Percentiles rank a stretch among this genome's conserved stretches.
Evolutionary conservation across 2,113 vertebrate species (phyloP).

Genomic region (Strigops habroptila): DNA sequence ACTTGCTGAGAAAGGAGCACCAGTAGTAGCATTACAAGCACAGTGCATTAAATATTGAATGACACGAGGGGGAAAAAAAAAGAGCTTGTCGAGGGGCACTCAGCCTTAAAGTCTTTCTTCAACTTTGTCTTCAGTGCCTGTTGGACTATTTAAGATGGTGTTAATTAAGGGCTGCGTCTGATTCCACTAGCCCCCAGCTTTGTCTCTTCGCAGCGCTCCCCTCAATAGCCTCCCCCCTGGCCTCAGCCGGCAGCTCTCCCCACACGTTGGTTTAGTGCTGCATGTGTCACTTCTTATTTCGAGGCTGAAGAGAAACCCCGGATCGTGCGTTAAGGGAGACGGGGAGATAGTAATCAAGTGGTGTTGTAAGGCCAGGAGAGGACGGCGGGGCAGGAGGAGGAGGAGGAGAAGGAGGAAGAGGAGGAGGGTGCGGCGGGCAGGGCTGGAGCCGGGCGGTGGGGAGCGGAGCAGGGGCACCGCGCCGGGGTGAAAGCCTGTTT

Average conservation of each 20-base stretch:
- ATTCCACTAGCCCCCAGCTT: conserved; percentile 60
- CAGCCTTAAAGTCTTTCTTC: conserved; percentile 81
- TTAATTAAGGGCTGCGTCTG: conserved; percentile 81
- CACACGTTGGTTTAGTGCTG: conserved; percentile 51
- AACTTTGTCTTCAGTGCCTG: conserved; percentile 74
- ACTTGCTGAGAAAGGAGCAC: conserved; percentile 78
- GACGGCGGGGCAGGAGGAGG: background rate
- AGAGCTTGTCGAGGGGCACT: conserved; percentile 76
- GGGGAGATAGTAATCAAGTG: conserved; percentile 36
- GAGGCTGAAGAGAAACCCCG: conserved; percentile 61
- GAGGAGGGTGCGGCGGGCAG: background rate
- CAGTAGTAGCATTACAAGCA: conserved; percentile 74
- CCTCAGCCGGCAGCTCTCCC: conserved; percentile 22
- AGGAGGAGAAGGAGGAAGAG: background rate
- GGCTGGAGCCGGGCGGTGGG: background rate
- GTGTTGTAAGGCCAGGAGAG: background rate
- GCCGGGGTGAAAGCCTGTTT: conserved; percentile 8
- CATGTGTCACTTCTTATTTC: conserved; percentile 74
- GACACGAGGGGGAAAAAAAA: conserved; percentile 70
- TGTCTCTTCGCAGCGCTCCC: conserved; percentile 58
- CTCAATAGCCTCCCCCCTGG: conserved; percentile 55
- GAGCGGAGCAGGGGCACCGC: background rate
- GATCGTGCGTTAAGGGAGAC: conserved; percentile 29
- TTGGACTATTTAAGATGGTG: conserved; percentile 76
- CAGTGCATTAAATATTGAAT: conserved; percentile 81